Evolutionary conservation across 2,113 vertebrate species (phyloP), one percentile per base, ranked within the genome.

Genomic region (Calonectris borealis): DNA sequence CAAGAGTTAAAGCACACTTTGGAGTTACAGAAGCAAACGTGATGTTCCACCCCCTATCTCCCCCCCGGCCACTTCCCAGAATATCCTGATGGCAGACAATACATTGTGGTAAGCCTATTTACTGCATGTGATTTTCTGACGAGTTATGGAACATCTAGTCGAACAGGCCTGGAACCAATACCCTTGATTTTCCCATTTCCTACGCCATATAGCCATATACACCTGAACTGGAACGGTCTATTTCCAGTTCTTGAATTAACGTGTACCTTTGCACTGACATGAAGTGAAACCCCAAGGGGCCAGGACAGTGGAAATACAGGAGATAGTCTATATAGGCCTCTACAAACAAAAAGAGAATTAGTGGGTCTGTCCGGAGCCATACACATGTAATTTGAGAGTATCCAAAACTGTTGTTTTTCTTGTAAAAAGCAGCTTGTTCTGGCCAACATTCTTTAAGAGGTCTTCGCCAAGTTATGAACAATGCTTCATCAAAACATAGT

Each of bases 401-500:
- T 61, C 76, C 15, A 36, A 60, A 95, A 27, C 24, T 27, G 51
- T 51, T 89, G 26, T 57, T 83, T 86, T 57, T 69, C n/a, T 64
- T 78, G 48, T 73, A 58, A 92, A 86, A 88, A 84, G 6, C 52
- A 34, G 66, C 36, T 88, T 86, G 42, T 38, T 86, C 82, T 76
- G 51, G 75, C 85, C 71, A 96, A 83, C 36, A 48, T 61, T 87
- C 70, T 70, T 83, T 48, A 58, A 71, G 58, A 82, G 17, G n/a
- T 68, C 79, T 92, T 77, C 20, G 46, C 90, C 96, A 96, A 86
- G 49, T 90, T 86, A 93, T 29, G 54, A 93, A 94, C 82, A 96
- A 87, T 31, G n/a, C 58, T 76, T 91, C 82, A 80, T 90, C 82
- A 83, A 94, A 91, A 96, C 77, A 68, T 0, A 57, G 69, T 58